Conservation (phyloP, 2,113 vertebrate genomes). For the Amblyornis subalaris region DNA sequence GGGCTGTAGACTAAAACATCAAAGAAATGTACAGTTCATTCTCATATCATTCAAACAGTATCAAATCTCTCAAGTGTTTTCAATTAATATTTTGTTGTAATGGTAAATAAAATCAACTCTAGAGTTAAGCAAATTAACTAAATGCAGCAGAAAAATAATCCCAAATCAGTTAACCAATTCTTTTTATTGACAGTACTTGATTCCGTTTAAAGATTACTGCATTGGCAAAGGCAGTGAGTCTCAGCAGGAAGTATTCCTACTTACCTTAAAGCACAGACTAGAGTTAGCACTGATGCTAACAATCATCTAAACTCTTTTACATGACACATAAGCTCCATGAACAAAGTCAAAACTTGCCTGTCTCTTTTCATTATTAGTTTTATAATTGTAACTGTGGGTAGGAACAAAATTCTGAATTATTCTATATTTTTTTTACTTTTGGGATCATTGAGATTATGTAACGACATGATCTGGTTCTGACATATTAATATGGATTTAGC, state of each 20-base stretch:
- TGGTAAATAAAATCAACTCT: not conserved
- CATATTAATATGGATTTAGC: not conserved
- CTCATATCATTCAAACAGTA: not conserved
- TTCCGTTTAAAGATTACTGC: not conserved
- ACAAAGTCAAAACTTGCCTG: not conserved
- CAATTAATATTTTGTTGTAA: not conserved
- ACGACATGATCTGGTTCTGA: not conserved
- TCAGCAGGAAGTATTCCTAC: not conserved
- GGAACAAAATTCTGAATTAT: no score
- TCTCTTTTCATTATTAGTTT: not conserved
- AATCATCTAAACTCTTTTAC: not conserved
- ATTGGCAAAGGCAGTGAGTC: not conserved
- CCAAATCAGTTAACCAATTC: not conserved
- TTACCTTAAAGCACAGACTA: not conserved
- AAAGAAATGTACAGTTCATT: not conserved
- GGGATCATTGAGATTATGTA: not conserved
- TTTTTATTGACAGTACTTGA: not conserved
- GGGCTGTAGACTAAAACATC: not conserved
- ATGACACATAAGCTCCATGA: not conserved
- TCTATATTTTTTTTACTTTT: no score
- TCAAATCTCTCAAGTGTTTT: not conserved
- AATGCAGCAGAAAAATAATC: not conserved
- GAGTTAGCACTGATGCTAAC: not conserved
- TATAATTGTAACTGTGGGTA: not conserved
- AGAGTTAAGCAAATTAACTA: not conserved